These are phyloP conservation scores for Actinostola sp. DNA, from an alignment of 92 coral and sea anemone genomes.

Conservation along the genomic window DNA sequence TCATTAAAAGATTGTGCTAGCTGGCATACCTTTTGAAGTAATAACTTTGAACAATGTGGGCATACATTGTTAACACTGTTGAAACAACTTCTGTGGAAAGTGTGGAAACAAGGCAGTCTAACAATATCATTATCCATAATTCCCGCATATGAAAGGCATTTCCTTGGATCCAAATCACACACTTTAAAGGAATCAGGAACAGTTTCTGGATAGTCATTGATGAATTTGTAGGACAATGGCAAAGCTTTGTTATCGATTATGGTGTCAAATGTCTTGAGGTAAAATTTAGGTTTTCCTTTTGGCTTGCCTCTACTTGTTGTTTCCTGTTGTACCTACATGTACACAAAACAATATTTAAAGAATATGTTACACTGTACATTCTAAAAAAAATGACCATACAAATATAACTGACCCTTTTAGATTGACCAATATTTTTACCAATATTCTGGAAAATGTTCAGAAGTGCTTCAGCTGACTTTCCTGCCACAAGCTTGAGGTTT, in stretches of 20 bases:
- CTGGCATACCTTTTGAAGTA: no score
- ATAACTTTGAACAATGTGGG: conserved; percentile 19
- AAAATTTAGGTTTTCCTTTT: not conserved
- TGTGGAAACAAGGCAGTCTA: conserved; percentile 33
- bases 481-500: conserved; percentile 31
- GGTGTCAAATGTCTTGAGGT: not conserved
- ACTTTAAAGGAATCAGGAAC: conserved; percentile 5
- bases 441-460: conserved; percentile 9
- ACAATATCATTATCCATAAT: not conserved
- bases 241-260: conserved; percentile 1
- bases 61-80: conserved; percentile 10
- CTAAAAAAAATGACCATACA: no score
- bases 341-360: no score
- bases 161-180: conserved; percentile 2
- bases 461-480: conserved; percentile 37
- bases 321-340: no score
- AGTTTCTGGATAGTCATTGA: conserved; percentile 6
- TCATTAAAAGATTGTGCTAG: no score
- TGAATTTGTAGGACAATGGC: conserved; percentile 1
- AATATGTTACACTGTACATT: not conserved
- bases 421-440: conserved; percentile 39
- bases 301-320: no score
- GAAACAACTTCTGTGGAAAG: conserved; percentile 21
- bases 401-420: conserved; percentile 24
- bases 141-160: not conserved